Evolutionary conservation across 2,888 invertebrate genomes (phyloP).

Genomic region (Campoplex capitator): DNA sequence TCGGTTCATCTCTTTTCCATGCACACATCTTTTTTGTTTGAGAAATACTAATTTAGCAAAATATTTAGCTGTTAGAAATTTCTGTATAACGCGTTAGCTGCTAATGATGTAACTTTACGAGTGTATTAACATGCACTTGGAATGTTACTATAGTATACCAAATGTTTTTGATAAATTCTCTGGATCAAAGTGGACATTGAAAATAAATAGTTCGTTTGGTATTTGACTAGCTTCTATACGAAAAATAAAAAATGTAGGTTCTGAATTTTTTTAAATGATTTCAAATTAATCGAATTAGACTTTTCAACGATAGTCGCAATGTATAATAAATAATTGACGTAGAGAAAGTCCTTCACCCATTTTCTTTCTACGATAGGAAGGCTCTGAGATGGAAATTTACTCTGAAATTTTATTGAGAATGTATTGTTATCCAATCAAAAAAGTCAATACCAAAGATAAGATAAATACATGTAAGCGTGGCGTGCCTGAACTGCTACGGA

Average conservation of each 20-base stretch:
- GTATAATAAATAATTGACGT: not conserved
- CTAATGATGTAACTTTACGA: not conserved
- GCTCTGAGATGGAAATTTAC: not conserved
- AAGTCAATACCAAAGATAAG: not conserved
- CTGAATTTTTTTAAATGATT: not conserved
- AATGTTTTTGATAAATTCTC: not conserved
- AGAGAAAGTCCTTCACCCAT: not conserved
- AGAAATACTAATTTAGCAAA: not conserved
- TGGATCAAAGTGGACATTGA: not conserved
- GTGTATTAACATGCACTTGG: not conserved
- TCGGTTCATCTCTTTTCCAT: not conserved
- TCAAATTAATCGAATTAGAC: not conserved
- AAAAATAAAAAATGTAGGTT: not conserved
- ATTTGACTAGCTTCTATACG: not conserved
- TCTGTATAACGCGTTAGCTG: not conserved
- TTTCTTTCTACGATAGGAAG: not conserved
- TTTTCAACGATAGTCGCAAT: not conserved
- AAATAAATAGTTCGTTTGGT: not conserved
- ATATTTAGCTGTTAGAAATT: not conserved
- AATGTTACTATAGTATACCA: not conserved
- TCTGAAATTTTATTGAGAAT: not conserved
- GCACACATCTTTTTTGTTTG: not conserved
- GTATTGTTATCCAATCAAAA: not conserved
- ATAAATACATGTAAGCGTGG: not conserved
- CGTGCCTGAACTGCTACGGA: slow-evolving; percentile 11